Percentiles rank a stretch among this genome's conserved stretches.
Evolutionary conservation across 2,113 vertebrate genomes (phyloP).

Genomic region (Lagenorhynchus albirostris): DNA sequence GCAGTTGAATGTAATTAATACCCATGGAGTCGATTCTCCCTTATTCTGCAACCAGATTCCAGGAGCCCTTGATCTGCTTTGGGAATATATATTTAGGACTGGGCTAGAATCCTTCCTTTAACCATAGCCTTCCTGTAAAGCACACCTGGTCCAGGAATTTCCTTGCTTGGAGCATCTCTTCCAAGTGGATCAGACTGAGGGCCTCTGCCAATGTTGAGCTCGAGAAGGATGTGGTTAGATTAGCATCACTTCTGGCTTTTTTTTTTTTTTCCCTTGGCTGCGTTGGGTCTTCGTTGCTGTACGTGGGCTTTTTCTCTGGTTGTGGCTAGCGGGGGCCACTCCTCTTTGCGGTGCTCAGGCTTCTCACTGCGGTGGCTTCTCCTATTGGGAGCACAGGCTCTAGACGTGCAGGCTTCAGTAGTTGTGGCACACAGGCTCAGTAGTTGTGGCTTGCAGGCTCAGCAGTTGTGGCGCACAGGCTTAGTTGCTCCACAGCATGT

Average conservation of each 20-base stretch:
- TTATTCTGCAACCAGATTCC: not conserved
- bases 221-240: not conserved
- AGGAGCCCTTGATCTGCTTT: not conserved
- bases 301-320: too few species aligned
- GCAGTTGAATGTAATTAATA: not conserved
- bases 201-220: not conserved
- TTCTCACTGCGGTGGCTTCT: too few species aligned
- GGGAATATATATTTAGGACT: not conserved
- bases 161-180: not conserved
- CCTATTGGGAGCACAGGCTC: too few species aligned
- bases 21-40: not conserved
- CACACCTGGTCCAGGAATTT: not conserved
- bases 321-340: too few species aligned
- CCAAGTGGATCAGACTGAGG: not conserved
- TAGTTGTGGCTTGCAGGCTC: too few species aligned
- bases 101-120: not conserved
- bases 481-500: too few species aligned
- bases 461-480: too few species aligned
- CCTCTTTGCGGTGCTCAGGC: too few species aligned
- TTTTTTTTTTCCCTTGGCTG: too few species aligned
- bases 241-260: not conserved
- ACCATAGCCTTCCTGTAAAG: not conserved
- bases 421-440: too few species aligned
- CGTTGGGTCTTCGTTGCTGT: too few species aligned
- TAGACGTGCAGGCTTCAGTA: too few species aligned